Conservation (phyloP, 2,888 invertebrate genomes). For the Baronia brevicornis region DNA sequence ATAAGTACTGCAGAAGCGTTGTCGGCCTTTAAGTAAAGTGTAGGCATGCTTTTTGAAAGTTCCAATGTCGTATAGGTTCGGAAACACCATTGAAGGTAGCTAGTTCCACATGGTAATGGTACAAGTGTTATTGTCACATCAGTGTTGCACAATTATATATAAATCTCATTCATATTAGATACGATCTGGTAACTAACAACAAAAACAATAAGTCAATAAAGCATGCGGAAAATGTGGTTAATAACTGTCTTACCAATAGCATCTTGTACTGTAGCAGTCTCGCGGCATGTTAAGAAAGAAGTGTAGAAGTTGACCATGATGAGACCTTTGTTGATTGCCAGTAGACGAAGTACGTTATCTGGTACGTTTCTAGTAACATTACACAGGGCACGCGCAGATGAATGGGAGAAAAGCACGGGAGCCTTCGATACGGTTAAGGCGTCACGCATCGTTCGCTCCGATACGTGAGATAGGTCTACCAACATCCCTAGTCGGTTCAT, state of each 20-base stretch:
- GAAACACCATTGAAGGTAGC: too few species aligned
- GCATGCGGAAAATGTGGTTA: too few species aligned
- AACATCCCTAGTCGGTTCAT: slow-evolving; percentile 94
- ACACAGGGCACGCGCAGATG: slow-evolving; percentile 86
- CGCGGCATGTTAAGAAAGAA: slow-evolving; percentile 83
- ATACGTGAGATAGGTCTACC: slow-evolving; percentile 89
- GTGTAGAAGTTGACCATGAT: slow-evolving; percentile 93
- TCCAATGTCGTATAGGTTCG: too few species aligned
- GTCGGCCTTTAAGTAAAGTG: too few species aligned
- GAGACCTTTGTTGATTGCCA: slow-evolving; percentile 86
- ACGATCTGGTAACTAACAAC: too few species aligned
- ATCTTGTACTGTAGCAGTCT: slow-evolving; percentile 84
- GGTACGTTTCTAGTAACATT: slow-evolving; percentile 88
- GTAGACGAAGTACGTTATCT: slow-evolving; percentile 81
- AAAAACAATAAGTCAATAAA: too few species aligned
- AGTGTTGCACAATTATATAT: too few species aligned
- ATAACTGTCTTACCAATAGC: slow-evolving; percentile 87
- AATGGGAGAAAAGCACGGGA: slow-evolving; percentile 91
- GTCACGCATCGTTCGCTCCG: slow-evolving; percentile 86
- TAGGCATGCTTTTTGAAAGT: too few species aligned
- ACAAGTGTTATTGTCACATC: too few species aligned
- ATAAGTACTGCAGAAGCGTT: too few species aligned
- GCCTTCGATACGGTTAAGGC: slow-evolving; percentile 85
- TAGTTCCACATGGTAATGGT: too few species aligned
- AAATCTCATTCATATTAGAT: too few species aligned